Percentiles rank a stretch among this genome's conserved stretches.
phyloP scores from a whole-genome alignment of 2,113 vertebrate genomes.

The Sigmodon hispidus region DNA sequence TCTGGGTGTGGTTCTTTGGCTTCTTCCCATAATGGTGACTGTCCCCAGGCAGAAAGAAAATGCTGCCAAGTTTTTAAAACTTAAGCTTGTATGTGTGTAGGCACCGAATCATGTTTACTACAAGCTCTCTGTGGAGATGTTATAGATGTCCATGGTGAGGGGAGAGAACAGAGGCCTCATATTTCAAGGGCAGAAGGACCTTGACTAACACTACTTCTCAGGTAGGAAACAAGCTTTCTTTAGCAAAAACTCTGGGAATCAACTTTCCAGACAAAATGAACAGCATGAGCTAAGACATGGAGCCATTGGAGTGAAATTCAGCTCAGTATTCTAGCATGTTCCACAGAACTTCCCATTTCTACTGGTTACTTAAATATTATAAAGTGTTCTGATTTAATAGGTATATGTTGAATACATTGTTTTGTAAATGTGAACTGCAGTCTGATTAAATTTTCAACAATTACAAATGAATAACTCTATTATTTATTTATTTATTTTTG shows the following conservation, averaged over 20 bases:
- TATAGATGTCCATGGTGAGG: neutral
- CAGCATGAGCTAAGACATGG: neutral
- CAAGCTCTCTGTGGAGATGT: neutral
- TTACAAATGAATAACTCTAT: neutral
- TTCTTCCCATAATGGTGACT: constrained; percentile 23
- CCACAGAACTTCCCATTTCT: neutral
- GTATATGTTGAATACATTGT: neutral
- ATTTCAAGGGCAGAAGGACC: neutral
- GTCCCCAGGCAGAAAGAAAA: constrained; percentile 29
- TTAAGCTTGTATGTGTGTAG: neutral
- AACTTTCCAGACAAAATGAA: neutral
- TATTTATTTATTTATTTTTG: no score
- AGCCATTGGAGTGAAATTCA: neutral
- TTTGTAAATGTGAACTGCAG: neutral
- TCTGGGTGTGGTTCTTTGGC: constrained; percentile 25
- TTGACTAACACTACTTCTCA: neutral
- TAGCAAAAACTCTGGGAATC: neutral
- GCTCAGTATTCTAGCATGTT: neutral
- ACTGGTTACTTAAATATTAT: neutral
- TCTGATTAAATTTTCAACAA: constrained; percentile 32
- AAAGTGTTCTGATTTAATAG: neutral
- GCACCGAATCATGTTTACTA: neutral
- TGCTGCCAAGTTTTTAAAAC: constrained; percentile 23
- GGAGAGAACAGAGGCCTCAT: neutral
- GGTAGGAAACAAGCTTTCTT: neutral